phyloP scores from a whole-genome alignment of 2,797 vertebrate species.

The Melanotaenia nigrans region DNA sequence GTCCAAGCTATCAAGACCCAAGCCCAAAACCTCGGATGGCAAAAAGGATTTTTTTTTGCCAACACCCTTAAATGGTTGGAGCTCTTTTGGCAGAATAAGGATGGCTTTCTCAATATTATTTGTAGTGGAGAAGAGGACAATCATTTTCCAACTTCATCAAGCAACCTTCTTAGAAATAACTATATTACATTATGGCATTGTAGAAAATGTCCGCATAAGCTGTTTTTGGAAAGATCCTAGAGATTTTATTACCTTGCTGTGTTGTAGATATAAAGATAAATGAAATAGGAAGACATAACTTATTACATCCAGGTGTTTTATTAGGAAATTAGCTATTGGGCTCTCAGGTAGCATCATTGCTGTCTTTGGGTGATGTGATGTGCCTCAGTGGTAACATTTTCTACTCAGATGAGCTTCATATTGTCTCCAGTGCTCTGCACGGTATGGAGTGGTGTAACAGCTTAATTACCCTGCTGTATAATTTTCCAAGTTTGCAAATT shows the following conservation, averaged over 20 bases:
- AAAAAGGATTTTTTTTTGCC: no score
- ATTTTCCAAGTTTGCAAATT: slow-evolving; percentile 32
- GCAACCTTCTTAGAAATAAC: not conserved
- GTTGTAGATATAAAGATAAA: not conserved
- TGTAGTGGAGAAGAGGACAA: not conserved
- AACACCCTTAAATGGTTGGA: not conserved
- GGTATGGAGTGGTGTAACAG: slow-evolving; percentile 14
- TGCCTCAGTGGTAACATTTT: slow-evolving; percentile 20
- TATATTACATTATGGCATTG: not conserved
- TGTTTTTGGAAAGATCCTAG: slow-evolving; percentile 8
- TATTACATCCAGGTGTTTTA: slow-evolving; percentile 16
- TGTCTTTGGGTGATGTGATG: slow-evolving; percentile 23
- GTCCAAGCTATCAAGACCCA: no score
- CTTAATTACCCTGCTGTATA: slow-evolving; percentile 44
- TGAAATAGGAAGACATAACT: slow-evolving; percentile 26
- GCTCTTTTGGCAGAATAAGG: no score
- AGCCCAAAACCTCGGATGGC: no score
- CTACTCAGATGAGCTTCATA: slow-evolving; percentile 32
- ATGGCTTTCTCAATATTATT: not conserved
- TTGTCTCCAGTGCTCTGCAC: slow-evolving; percentile 16
- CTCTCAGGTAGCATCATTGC: slow-evolving; percentile 9
- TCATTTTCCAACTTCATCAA: not conserved
- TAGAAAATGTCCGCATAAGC: slow-evolving; percentile 5
- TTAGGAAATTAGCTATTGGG: slow-evolving; percentile 23
- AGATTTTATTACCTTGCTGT: slow-evolving; percentile 5